These are phyloP conservation scores for Camelus bactrianus DNA, from an alignment of 2,113 vertebrate species.

Conservation along the genomic window DNA sequence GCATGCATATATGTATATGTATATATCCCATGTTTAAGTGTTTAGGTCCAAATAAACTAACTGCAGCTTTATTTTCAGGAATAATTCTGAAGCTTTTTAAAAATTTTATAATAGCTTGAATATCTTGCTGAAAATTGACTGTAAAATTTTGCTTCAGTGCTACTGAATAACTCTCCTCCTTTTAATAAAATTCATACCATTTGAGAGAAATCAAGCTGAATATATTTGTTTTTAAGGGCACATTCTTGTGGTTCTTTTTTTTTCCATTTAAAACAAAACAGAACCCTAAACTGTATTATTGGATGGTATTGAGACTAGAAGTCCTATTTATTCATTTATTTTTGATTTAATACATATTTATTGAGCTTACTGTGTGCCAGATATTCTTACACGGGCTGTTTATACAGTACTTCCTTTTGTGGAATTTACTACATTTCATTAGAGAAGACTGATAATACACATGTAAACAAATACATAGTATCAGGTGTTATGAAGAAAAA, in stretches of 20 bases:
- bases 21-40: conserved; percentile 45
- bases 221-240: conserved; percentile 30
- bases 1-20: not conserved
- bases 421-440: conserved; percentile 30
- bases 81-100: conserved; percentile 59
- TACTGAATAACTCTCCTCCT: not conserved
- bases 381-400: not conserved
- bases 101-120: not conserved
- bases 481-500: conserved; percentile 24
- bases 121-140: not conserved
- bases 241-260: not conserved
- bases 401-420: conserved; percentile 42
- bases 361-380: not conserved
- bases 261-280: not conserved
- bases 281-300: conserved; percentile 35
- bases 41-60: conserved; percentile 38
- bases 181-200: conserved; percentile 60
- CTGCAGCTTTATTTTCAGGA: conserved; percentile 36
- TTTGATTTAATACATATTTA: conserved; percentile 42
- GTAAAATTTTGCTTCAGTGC: conserved; percentile 17
- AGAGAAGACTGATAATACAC: conserved; percentile 9
- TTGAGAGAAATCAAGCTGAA: conserved; percentile 37
- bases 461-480: not conserved
- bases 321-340: conserved; percentile 1
- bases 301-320: conserved; percentile 29